These are phyloP conservation scores for Selenia dentaria DNA, from an alignment of 2,888 invertebrate genomes.

Conservation along the genomic window DNA sequence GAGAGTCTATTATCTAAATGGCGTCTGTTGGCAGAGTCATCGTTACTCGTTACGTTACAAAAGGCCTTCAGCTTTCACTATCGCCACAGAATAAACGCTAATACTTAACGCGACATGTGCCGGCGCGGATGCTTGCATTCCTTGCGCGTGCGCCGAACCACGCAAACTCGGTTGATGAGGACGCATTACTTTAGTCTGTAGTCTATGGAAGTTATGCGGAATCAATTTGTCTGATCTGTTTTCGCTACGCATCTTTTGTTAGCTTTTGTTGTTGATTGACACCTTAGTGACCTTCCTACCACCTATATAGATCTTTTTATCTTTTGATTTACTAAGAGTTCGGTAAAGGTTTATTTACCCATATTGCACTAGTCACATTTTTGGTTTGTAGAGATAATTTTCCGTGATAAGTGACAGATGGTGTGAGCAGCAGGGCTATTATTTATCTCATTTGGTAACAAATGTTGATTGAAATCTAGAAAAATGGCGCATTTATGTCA, in stretches of 20 bases:
- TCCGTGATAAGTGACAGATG: too few relatives aligned
- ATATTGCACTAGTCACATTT: too few relatives aligned
- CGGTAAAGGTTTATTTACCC: too few relatives aligned
- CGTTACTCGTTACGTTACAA: constrained; percentile 50
- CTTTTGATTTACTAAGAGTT: too few relatives aligned
- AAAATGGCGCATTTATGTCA: too few relatives aligned
- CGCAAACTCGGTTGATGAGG: constrained; percentile 5
- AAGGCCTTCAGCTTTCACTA: constrained; percentile 70
- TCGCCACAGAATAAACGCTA: constrained; percentile 9
- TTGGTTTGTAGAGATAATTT: too few relatives aligned
- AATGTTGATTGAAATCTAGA: too few relatives aligned
- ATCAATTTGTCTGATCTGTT: neutral
- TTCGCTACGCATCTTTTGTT: neutral
- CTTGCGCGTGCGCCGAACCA: constrained; percentile 13
- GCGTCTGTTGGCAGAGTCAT: constrained; percentile 36
- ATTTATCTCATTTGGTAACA: too few relatives aligned
- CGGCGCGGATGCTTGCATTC: constrained; percentile 16
- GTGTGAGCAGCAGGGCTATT: too few relatives aligned
- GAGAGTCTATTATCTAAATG: constrained; percentile 33
- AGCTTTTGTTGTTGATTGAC: too few relatives aligned
- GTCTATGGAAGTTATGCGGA: neutral
- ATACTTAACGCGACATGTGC: constrained; percentile 42
- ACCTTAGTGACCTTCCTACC: too few relatives aligned
- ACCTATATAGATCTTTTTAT: too few relatives aligned
- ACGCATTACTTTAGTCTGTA: neutral